Percentiles rank a stretch among this genome's conserved stretches.
Evolutionary conservation across 2,888 invertebrate species (phyloP).

Genomic region (Philaethria dido): DNA sequence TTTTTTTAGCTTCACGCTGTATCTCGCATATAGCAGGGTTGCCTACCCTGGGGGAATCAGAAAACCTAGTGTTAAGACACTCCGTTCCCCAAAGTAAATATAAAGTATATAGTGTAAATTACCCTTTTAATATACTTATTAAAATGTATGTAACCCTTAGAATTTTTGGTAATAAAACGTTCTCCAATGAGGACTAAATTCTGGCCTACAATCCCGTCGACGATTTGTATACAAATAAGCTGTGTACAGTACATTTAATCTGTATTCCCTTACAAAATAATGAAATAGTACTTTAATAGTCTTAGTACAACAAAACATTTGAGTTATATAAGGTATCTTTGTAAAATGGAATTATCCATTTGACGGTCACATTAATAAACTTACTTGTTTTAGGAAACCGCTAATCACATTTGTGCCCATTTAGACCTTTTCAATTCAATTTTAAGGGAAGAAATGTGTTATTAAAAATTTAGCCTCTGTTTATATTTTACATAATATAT

Average conservation of each 20-base stretch:
- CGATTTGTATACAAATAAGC: no score
- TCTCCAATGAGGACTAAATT: no score
- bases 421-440: not conserved
- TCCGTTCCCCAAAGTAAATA: no score
- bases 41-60: no score
- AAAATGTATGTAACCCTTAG: no score
- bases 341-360: not conserved
- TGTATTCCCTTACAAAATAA: not conserved
- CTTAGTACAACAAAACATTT: not conserved
- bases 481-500: not conserved
- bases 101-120: no score
- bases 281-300: not conserved
- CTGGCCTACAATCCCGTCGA: no score
- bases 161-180: no score
- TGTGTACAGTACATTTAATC: not conserved
- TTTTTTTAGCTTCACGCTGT: no score
- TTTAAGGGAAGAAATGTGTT: not conserved
- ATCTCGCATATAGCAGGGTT: no score
- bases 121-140: no score
- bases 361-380: conserved; percentile 11
- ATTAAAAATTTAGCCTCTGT: conserved; percentile 9
- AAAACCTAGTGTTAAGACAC: no score
- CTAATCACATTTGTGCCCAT: conserved; percentile 22
- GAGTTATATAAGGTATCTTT: not conserved
- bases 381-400: conserved; percentile 13